Evolutionary conservation across 1,140 invertebrate genomes (phyloP).

Genomic region (Dinoponera quadriceps): DNA sequence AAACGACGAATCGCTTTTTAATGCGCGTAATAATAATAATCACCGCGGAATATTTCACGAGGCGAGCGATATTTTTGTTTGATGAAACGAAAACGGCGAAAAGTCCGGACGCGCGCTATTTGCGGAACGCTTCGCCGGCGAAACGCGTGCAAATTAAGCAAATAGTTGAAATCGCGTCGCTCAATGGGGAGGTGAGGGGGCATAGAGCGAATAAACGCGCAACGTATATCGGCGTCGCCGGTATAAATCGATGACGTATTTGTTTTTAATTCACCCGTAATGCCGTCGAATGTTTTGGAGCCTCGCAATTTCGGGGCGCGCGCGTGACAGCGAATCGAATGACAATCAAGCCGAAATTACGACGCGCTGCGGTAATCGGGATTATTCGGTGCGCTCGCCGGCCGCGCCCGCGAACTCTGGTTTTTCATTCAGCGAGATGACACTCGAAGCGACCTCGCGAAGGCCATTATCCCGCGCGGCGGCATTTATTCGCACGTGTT

Average conservation of each 20-base stretch:
- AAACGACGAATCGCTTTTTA: slow-evolving; percentile 52
- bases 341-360: slow-evolving; percentile 60
- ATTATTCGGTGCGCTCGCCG: slow-evolving; percentile 39
- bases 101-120: slow-evolving; percentile 17
- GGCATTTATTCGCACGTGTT: slow-evolving; percentile 44
- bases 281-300: slow-evolving; percentile 56
- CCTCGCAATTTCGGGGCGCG: slow-evolving; percentile 39
- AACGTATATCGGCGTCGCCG: slow-evolving; percentile 25
- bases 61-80: slow-evolving; percentile 41
- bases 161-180: slow-evolving; percentile 55
- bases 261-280: slow-evolving; percentile 59
- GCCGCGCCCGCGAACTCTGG: slow-evolving; percentile 22
- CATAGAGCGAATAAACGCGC: slow-evolving; percentile 35
- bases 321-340: slow-evolving; percentile 58
- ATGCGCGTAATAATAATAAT: slow-evolving; percentile 44
- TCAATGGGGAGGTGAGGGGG: not conserved
- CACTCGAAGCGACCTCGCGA: slow-evolving; percentile 50
- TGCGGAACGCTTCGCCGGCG: slow-evolving; percentile 37
- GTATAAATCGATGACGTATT: slow-evolving; percentile 53
- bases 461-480: slow-evolving; percentile 46
- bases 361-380: slow-evolving; percentile 52
- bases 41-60: slow-evolving; percentile 45
- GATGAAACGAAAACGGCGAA: slow-evolving; percentile 33
- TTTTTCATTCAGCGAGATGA: slow-evolving; percentile 59
- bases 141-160: slow-evolving; percentile 54